These are phyloP conservation scores for Zaprionus africanus DNA, from an alignment of 1,140 invertebrate genomes.

Conservation along the genomic window DNA sequence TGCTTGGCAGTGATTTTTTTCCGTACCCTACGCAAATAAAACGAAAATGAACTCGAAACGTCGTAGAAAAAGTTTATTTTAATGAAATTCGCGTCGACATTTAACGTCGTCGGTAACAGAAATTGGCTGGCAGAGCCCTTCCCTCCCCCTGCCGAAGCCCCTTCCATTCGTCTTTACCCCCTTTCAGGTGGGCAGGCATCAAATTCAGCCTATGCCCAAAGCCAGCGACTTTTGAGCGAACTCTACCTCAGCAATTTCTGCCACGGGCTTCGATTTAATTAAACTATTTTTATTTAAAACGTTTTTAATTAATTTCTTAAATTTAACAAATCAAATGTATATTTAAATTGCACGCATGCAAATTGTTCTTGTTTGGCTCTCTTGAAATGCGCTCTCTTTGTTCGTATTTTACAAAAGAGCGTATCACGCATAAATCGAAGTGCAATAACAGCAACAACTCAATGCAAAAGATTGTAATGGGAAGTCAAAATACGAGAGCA, in stretches of 20 bases:
- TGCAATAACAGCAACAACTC: too few relatives aligned
- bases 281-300: conserved; percentile 3
- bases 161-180: not conserved
- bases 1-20: conserved; percentile 69
- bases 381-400: too few relatives aligned
- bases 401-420: too few relatives aligned
- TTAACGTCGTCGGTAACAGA: conserved; percentile 58
- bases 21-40: conserved; percentile 63
- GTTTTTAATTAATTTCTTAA: not conserved
- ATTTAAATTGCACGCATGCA: not conserved
- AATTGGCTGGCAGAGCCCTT: not conserved
- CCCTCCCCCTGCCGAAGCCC: not conserved
- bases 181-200: not conserved
- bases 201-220: not conserved
- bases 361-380: not conserved
- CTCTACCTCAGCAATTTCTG: not conserved
- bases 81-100: conserved; percentile 81
- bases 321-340: conserved; percentile 14
- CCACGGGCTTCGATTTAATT: not conserved
- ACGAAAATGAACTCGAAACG: conserved; percentile 76
- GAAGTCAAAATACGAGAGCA: too few relatives aligned
- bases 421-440: too few relatives aligned
- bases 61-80: conserved; percentile 80
- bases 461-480: too few relatives aligned
- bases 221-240: not conserved